Evolutionary conservation across 2,888 invertebrate genomes (phyloP), one percentile per base, ranked within the genome.

Genomic region (Thysanoteuthis rhombus): DNA sequence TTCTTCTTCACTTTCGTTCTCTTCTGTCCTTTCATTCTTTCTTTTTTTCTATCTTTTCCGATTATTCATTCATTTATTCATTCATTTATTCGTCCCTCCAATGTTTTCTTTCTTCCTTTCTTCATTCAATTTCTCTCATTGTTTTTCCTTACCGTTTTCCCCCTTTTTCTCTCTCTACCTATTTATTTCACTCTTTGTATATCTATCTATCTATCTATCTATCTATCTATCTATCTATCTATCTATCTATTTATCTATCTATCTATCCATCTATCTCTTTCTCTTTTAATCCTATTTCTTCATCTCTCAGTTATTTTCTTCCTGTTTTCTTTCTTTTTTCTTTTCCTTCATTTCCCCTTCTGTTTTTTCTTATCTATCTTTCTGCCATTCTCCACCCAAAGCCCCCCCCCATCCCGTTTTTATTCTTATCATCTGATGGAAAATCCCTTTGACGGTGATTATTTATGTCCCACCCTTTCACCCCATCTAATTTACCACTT

Each of bases 21-120:
- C 0, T n/a, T 19, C 22, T 0, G 6, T 2, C 1, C 1, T 19
- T 38, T 16, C 22, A 0, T 22, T 89, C n/a, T 16, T 22, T 1
- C 22, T 89, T 38, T 4, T 89, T 89, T 38, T 89, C 4, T 38
- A n/a, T 22, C 12, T n/a, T 38, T n/a, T 89, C 89, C 19, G n/a
- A n/a, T n/a, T n/a, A n/a, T n/a, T n/a, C n/a, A n/a, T n/a, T n/a
- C n/a, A n/a, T n/a, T n/a, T n/a, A n/a, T n/a, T n/a, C n/a, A n/a
- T n/a, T n/a, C n/a, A n/a, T n/a, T n/a, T n/a, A n/a, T n/a, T n/a
- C n/a, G n/a, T n/a, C n/a, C n/a, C n/a, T n/a, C n/a, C n/a, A n/a
- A n/a, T n/a, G n/a, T n/a, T n/a, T n/a, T n/a, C n/a, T n/a, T n/a
- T n/a, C n/a, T n/a, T n/a, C n/a, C n/a, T n/a, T n/a, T n/a, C n/a